Evolutionary conservation across 2,888 invertebrate species (phyloP).

Genomic region (Flexamia atlantica): DNA sequence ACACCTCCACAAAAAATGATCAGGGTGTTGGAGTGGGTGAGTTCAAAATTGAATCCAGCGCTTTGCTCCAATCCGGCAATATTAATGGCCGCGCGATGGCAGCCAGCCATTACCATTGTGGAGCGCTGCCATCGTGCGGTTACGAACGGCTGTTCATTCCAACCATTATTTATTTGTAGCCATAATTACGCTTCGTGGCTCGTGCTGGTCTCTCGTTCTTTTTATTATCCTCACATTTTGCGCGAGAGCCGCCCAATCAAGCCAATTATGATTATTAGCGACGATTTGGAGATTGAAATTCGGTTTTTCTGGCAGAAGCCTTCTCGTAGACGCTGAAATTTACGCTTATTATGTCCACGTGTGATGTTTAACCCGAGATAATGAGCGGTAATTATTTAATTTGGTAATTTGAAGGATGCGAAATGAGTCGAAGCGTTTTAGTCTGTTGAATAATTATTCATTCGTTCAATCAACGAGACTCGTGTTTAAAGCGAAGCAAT

Average conservation of each 20-base stretch:
- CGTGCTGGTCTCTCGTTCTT: not conserved
- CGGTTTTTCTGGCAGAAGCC: slow-evolving; percentile 15
- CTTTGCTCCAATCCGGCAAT: too few species aligned
- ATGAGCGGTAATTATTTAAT: not conserved
- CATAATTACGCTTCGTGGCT: slow-evolving; percentile 4
- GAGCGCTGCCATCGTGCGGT: not conserved
- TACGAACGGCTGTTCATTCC: not conserved
- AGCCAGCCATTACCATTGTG: slow-evolving; percentile 7
- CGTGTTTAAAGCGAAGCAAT: too few species aligned
- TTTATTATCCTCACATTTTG: slow-evolving; percentile 14
- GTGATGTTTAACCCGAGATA: not conserved
- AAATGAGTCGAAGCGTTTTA: not conserved
- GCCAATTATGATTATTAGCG: slow-evolving; percentile 45
- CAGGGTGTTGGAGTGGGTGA: too few species aligned
- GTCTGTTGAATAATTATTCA: slow-evolving; percentile 16
- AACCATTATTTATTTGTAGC: not conserved
- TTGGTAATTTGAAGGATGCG: not conserved
- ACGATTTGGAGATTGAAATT: slow-evolving; percentile 40
- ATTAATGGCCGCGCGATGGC: too few species aligned
- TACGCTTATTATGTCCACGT: slow-evolving; percentile 10
- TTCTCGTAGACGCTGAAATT: not conserved
- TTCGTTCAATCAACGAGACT: not conserved
- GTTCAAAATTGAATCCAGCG: too few species aligned
- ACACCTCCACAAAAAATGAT: too few species aligned
- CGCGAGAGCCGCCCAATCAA: not conserved